Conservation (phyloP, 1,140 invertebrate genomes). For the Drosophila carrolli region DNA sequence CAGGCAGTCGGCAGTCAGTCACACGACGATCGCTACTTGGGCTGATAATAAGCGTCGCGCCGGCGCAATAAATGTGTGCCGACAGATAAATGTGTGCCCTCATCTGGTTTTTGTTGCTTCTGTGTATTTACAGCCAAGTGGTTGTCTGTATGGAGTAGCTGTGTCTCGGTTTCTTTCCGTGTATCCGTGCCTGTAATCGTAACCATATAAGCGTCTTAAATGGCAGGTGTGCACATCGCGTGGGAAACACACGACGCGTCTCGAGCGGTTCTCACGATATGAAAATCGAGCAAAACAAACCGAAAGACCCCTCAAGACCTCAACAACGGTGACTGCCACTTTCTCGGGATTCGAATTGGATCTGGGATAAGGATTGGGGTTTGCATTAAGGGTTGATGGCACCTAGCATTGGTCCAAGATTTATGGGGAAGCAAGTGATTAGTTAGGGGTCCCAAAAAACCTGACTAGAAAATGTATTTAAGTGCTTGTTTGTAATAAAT, state of each 20-base stretch:
- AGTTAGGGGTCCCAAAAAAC: background rate
- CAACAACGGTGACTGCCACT: slow-evolving; percentile 44
- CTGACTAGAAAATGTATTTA: background rate
- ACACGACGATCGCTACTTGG: slow-evolving; percentile 64
- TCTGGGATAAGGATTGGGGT: slow-evolving; percentile 20
- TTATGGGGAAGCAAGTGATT: slow-evolving; percentile 18
- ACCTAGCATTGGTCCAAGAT: slow-evolving; percentile 15
- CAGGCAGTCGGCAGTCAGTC: slow-evolving; percentile 59
- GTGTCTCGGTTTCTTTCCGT: slow-evolving; percentile 18
- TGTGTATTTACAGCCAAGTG: slow-evolving; percentile 31
- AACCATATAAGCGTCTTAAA: slow-evolving; percentile 83
- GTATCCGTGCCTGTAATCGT: slow-evolving; percentile 73
- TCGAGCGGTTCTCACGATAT: slow-evolving; percentile 84
- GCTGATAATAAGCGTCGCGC: slow-evolving; percentile 79
- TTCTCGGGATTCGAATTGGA: slow-evolving; percentile 47
- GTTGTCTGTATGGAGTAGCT: slow-evolving; percentile 8
- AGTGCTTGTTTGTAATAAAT: slow-evolving; percentile 23
- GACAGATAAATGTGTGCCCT: slow-evolving; percentile 60
- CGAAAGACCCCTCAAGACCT: slow-evolving; percentile 31
- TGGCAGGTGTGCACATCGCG: slow-evolving; percentile 85
- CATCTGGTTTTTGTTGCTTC: slow-evolving; percentile 52
- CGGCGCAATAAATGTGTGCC: slow-evolving; percentile 82
- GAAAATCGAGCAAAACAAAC: slow-evolving; percentile 76
- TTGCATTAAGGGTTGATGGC: slow-evolving; percentile 22
- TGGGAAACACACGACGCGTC: slow-evolving; percentile 84